Evolutionary conservation across 1,140 invertebrate genomes (phyloP).

Genomic region (Pseudomyrmex pallidus): DNA sequence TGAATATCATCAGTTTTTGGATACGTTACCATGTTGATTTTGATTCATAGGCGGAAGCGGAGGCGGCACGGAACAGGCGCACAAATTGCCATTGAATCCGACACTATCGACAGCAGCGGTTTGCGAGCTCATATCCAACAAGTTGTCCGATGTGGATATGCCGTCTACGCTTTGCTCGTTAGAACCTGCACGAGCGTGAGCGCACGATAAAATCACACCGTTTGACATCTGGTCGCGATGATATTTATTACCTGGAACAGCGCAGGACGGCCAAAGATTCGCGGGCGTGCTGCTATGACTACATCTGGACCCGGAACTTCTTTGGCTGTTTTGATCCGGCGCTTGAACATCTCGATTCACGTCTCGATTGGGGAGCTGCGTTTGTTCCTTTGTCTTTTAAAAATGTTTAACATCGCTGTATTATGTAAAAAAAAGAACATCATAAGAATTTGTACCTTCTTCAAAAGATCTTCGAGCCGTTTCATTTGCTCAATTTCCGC

Average conservation of each 20-base stretch:
- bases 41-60: slow-evolving; percentile 71
- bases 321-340: slow-evolving; percentile 74
- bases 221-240: not conserved
- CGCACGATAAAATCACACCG: not conserved
- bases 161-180: slow-evolving; percentile 76
- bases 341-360: slow-evolving; percentile 76
- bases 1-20: not conserved
- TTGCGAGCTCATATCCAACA: slow-evolving; percentile 78
- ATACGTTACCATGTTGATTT: slow-evolving; percentile 73
- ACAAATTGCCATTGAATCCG: slow-evolving; percentile 75
- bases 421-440: not conserved
- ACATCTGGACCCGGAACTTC: slow-evolving; percentile 76
- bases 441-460: slow-evolving; percentile 74
- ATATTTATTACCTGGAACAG: slow-evolving; percentile 73
- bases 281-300: slow-evolving; percentile 78
- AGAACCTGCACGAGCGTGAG: slow-evolving; percentile 57
- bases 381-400: slow-evolving; percentile 74
- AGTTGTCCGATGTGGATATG: slow-evolving; percentile 76
- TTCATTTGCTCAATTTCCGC: slow-evolving; percentile 76
- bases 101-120: slow-evolving; percentile 74
- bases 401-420: slow-evolving; percentile 1
- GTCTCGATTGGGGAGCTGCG: slow-evolving; percentile 68
- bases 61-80: slow-evolving; percentile 66
- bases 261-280: slow-evolving; percentile 76
- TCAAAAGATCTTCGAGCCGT: slow-evolving; percentile 80